A percentile compares a stretch with the other conserved stretches of the same genome.
phyloP scores from a whole-genome alignment of 2,797 vertebrate species.

The Mormyrus hasselquistii region DNA sequence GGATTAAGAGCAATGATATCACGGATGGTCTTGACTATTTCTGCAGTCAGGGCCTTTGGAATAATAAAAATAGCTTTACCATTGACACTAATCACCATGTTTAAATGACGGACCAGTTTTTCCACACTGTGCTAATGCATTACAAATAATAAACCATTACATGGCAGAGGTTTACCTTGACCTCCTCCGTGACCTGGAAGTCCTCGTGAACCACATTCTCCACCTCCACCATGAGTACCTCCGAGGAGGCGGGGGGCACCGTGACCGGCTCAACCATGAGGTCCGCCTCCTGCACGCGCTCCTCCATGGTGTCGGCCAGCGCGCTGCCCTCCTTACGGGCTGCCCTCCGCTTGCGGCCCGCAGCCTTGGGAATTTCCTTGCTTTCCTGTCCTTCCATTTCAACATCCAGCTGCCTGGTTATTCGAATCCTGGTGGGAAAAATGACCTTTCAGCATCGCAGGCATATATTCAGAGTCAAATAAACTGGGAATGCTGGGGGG shows the following conservation, averaged over 20 bases:
- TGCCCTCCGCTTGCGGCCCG: slow-evolving; percentile 48
- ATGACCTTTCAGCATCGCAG: neutral
- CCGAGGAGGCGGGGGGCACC: slow-evolving; percentile 40
- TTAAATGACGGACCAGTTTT: neutral
- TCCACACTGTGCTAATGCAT: neutral
- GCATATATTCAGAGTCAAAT: neutral
- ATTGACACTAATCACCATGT: neutral
- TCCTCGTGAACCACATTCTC: slow-evolving; percentile 88
- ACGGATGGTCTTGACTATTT: slow-evolving; percentile 97
- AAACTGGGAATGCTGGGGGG: neutral
- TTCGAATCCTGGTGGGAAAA: slow-evolving; percentile 68
- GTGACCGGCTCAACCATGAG: slow-evolving; percentile 53
- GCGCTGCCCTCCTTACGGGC: slow-evolving; percentile 23
- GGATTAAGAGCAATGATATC: slow-evolving; percentile 97
- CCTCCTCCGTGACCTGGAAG: slow-evolving; percentile 91
- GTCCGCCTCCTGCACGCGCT: slow-evolving; percentile 58
- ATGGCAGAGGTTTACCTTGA: slow-evolving; percentile 68
- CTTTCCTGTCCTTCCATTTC: slow-evolving; percentile 67
- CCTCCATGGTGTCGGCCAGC: slow-evolving; percentile 55
- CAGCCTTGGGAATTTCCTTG: slow-evolving; percentile 53
- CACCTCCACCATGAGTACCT: slow-evolving; percentile 93
- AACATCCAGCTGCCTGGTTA: slow-evolving; percentile 74
- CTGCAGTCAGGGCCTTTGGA: slow-evolving; percentile 83
- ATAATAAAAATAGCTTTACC: slow-evolving; percentile 14
- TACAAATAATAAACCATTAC: neutral